phyloP scores from a whole-genome alignment of 2,797 vertebrate species.

The Cossypha heuglini region DNA sequence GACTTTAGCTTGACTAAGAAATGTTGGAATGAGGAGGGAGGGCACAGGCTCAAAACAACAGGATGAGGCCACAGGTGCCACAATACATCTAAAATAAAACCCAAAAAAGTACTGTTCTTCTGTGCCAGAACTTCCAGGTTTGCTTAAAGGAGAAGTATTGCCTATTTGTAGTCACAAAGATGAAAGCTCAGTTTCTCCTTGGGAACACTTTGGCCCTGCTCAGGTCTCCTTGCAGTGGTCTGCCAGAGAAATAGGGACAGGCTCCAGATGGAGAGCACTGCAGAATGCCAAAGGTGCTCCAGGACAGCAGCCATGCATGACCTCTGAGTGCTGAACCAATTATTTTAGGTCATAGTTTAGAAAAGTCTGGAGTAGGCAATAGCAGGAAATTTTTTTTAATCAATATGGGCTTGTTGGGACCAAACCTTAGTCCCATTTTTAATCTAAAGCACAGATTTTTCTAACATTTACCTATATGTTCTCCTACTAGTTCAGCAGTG shows the following conservation, averaged over 20 bases:
- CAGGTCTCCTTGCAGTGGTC: neutral
- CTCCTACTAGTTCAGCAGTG: neutral
- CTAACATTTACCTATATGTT: neutral
- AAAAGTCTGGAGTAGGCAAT: neutral
- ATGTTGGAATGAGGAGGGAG: neutral
- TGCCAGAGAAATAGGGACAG: neutral
- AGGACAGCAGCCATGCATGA: neutral
- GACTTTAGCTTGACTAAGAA: neutral
- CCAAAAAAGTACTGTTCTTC: neutral
- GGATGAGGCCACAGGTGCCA: neutral
- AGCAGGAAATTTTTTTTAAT: neutral
- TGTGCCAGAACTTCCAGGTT: neutral
- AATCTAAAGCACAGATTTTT: neutral
- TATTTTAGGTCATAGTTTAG: neutral
- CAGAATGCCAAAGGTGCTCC: neutral
- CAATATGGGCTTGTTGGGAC: neutral
- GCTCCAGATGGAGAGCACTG: accelerated
- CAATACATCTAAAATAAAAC: neutral
- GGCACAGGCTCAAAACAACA: neutral
- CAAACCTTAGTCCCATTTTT: neutral
- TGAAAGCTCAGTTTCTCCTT: neutral
- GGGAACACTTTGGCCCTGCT: neutral
- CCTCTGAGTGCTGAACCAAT: neutral
- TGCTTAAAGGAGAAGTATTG: neutral
- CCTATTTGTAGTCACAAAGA: neutral